Percentiles rank a stretch among this genome's conserved stretches.
Evolutionary conservation across 2,113 vertebrate species (phyloP).

Genomic region (Illadopsis cleaveri): DNA sequence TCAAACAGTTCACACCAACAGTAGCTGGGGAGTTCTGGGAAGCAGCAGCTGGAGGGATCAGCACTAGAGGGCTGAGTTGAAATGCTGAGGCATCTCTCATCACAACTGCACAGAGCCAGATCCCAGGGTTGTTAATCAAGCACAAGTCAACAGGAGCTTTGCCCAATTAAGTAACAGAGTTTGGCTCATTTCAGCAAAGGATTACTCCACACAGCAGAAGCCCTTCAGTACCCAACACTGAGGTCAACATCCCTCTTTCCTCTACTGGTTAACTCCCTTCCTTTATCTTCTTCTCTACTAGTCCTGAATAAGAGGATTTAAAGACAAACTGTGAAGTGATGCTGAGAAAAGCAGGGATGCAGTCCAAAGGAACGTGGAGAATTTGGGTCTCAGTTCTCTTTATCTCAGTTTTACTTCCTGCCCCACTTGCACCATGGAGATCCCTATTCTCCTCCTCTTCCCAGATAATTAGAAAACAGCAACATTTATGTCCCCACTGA

Average conservation of each 20-base stretch:
- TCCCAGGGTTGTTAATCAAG: constrained; percentile 8
- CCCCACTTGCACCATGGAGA: background rate
- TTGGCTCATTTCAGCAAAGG: background rate
- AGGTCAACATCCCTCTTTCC: background rate
- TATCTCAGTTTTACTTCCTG: background rate
- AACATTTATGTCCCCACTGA: background rate
- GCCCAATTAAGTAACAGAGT: background rate
- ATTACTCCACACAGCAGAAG: background rate
- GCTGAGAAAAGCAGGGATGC: background rate
- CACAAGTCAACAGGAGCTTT: background rate
- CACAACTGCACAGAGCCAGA: background rate
- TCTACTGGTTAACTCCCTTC: background rate
- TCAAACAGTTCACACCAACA: background rate
- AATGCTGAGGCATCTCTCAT: constrained; percentile 13
- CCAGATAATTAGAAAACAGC: background rate
- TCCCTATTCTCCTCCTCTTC: background rate
- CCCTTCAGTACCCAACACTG: background rate
- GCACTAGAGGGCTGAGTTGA: background rate
- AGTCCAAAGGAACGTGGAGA: background rate
- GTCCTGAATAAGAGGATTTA: background rate
- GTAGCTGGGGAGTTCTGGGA: constrained; percentile 21
- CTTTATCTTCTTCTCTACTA: background rate
- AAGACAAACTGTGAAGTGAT: background rate
- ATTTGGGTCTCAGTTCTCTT: background rate
- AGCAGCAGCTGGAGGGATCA: constrained; percentile 5